phyloP scores from a whole-genome alignment of 2,888 invertebrate species.

The Leucoma salicis region DNA sequence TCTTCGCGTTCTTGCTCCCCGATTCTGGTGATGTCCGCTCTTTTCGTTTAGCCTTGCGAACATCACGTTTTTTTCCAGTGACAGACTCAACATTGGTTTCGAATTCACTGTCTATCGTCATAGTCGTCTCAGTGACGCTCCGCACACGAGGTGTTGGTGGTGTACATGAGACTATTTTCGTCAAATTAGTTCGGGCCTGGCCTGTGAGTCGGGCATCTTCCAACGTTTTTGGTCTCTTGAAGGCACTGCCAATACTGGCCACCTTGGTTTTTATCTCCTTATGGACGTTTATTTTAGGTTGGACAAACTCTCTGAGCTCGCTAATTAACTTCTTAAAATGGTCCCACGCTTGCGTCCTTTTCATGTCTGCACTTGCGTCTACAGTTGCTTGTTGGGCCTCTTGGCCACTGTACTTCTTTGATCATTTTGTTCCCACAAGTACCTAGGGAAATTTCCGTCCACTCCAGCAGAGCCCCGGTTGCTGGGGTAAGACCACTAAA shows the following conservation, averaged over 20 bases:
- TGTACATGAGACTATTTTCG: neutral
- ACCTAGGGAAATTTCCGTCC: neutral
- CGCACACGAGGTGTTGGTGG: neutral
- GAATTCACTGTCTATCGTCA: neutral
- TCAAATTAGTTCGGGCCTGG: neutral
- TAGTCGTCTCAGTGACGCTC: neutral
- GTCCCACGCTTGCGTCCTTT: neutral
- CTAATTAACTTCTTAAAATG: neutral
- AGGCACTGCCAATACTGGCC: too few relatives aligned
- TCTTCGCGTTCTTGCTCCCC: neutral
- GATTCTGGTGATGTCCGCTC: neutral
- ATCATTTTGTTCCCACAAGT: neutral
- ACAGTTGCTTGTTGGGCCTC: neutral
- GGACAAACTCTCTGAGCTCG: neutral
- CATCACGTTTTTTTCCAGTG: too few relatives aligned
- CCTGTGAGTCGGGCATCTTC: neutral
- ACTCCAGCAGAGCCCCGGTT: too few relatives aligned
- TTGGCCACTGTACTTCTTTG: neutral
- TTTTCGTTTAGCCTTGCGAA: too few relatives aligned
- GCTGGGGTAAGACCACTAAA: too few relatives aligned
- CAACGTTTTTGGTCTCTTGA: too few relatives aligned
- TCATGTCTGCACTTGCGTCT: neutral
- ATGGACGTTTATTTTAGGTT: too few relatives aligned
- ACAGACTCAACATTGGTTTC: neutral
- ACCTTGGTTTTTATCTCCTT: too few relatives aligned